Base-by-base conservation (phyloP, 2,888 invertebrate species). In the Entomobrya proxima region DNA sequence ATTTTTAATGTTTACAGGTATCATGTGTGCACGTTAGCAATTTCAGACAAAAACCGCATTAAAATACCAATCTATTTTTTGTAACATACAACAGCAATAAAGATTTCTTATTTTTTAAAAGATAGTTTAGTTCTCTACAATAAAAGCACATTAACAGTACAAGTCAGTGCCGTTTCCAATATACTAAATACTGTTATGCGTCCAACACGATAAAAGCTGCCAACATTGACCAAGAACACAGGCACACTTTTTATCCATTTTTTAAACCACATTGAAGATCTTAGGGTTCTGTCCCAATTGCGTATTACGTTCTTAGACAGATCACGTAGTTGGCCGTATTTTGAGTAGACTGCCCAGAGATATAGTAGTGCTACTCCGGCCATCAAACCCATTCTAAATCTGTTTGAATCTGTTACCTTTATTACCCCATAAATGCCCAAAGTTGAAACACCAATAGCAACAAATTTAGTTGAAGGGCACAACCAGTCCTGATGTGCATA, bases 381-480 rank as follows among this genome's bases (percentile, higher is more conserved):
- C 67, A 67, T 35, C 18, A 4, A 4, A 3, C 67, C 67, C 67
- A 67, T 67, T 32, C 3, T 32, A 5, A 67, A 18, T 6, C 32
- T 35, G 2, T 7, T 11, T 5, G 35, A 18, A 18, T 35, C 67
- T 2, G 32, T 15, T 6, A 67, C 6, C 37, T 32, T 67, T 30
- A 67, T 67, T 9, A 67, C 30, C 7, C 67, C 67, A n/a, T 67
- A 67, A 3, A n/a, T 35, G 7, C 67, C 67, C 15, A 67, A 35
- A 4, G 67, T 67, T n/a, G 67, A 30, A 6, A 67, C 67, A n/a
- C 7, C 7, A 15, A 67, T 32, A 7, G 35, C 67, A 13, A 67
- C 35, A 15, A 67, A n/a, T 35, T 67, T 67, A n/a, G 30, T 30
- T 9, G 67, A 30, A 30, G 67, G 67, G 27, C 67, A 67, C 6